Evolutionary conservation across 2,113 vertebrate genomes (phyloP).

Genomic region (Nannospalax galili): DNA sequence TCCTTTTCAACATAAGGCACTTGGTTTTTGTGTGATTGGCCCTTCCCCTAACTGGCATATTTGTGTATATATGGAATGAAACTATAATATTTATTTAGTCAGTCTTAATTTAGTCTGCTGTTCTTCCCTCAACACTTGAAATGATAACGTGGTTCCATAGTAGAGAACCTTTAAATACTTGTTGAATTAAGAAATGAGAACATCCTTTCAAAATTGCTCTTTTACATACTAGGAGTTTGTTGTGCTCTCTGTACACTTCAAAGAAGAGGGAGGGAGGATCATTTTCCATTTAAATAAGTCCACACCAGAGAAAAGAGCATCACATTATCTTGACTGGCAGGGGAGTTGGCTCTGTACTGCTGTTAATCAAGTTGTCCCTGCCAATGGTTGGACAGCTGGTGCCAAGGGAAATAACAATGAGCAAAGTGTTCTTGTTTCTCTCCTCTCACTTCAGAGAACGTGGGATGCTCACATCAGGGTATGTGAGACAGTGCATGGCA

Average conservation of each 20-base stretch:
- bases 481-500: neutral
- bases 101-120: neutral
- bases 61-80: neutral
- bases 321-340: neutral
- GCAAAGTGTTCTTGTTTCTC: neutral
- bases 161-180: neutral
- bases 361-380: rapidly evolving
- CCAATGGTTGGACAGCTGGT: neutral
- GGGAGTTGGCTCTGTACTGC: neutral
- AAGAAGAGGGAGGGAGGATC: neutral
- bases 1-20: neutral
- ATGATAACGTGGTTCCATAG: neutral
- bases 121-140: neutral
- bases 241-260: neutral
- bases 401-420: neutral
- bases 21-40: neutral
- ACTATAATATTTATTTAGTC: neutral
- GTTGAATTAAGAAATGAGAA: neutral
- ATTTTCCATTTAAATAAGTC: neutral
- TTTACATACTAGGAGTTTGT: neutral
- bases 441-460: neutral
- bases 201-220: neutral
- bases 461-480: neutral
- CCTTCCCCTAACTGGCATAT: neutral
- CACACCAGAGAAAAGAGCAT: neutral